Evolutionary conservation across 2,797 vertebrate species (phyloP).

Genomic region (Argya squamiceps): DNA sequence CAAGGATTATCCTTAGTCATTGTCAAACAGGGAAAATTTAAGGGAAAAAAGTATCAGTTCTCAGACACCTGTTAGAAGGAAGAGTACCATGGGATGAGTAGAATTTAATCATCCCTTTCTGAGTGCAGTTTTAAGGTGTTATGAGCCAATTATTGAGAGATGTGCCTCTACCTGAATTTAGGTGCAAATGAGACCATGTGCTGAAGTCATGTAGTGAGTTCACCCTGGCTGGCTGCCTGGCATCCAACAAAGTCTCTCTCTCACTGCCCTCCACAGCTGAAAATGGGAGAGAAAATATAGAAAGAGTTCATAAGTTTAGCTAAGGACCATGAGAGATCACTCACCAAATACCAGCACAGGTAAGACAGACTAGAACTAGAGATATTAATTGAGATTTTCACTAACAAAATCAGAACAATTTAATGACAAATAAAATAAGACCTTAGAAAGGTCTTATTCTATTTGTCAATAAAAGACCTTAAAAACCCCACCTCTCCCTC

Average conservation of each 20-base stretch:
- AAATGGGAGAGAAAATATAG: background rate
- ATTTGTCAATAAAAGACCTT: too few relatives aligned
- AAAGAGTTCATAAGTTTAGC: background rate
- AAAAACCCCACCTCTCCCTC: background rate
- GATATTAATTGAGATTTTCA: background rate
- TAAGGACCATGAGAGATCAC: background rate
- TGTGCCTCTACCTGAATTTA: background rate
- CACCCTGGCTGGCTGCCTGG: background rate
- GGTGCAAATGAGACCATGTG: background rate
- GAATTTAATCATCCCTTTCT: background rate
- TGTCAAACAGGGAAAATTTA: background rate
- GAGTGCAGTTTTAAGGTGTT: background rate
- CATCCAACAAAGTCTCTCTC: rapidly evolving
- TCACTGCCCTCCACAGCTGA: background rate
- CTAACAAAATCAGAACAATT: background rate
- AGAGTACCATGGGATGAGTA: rapidly evolving
- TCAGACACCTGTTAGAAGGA: background rate
- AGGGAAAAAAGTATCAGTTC: background rate
- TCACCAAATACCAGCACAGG: too few relatives aligned
- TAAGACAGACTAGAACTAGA: background rate
- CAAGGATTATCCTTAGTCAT: background rate
- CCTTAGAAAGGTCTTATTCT: background rate
- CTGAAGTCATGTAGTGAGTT: background rate
- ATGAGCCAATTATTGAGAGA: background rate
- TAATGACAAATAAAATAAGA: background rate